Evolutionary conservation across 1,140 invertebrate genomes (phyloP).

Genomic region (Nylanderia fulva): DNA sequence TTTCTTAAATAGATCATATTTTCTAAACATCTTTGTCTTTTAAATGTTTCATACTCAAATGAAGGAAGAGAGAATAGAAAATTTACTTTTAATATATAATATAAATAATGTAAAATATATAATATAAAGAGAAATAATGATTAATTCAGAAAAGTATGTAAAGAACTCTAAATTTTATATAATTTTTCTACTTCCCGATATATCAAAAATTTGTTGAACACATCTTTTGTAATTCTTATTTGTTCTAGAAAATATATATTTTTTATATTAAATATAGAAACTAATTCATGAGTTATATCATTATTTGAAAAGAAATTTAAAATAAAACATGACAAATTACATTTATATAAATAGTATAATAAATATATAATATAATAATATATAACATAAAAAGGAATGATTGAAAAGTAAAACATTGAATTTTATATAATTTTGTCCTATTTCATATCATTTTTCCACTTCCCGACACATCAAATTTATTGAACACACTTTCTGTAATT

Average conservation of each 20-base stretch:
- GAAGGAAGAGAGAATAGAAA: background rate
- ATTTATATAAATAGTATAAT: too few species aligned
- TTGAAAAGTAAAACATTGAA: background rate
- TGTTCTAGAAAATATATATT: background rate
- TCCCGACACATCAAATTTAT: background rate
- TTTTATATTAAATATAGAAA: background rate
- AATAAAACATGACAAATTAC: background rate
- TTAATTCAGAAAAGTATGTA: too few species aligned
- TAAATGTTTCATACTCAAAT: background rate
- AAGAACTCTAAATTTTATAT: too few species aligned
- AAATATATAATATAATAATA: too few species aligned
- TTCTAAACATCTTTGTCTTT: background rate
- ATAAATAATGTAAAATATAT: too few species aligned
- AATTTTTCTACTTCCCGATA: background rate
- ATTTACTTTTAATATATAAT: background rate
- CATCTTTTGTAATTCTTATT: background rate
- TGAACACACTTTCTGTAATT: too few species aligned
- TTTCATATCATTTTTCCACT: background rate
- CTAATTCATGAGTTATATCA: too few species aligned
- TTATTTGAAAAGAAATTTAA: background rate
- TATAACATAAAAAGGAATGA: too few species aligned
- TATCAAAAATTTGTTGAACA: too few species aligned
- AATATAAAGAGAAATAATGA: too few species aligned
- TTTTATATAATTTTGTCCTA: background rate
- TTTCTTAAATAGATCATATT: conserved; percentile 51